Percentiles rank a stretch among this genome's conserved stretches.
Conservation (phyloP, 2,888 invertebrate species). For the Dicranocentrus wangi region DNA sequence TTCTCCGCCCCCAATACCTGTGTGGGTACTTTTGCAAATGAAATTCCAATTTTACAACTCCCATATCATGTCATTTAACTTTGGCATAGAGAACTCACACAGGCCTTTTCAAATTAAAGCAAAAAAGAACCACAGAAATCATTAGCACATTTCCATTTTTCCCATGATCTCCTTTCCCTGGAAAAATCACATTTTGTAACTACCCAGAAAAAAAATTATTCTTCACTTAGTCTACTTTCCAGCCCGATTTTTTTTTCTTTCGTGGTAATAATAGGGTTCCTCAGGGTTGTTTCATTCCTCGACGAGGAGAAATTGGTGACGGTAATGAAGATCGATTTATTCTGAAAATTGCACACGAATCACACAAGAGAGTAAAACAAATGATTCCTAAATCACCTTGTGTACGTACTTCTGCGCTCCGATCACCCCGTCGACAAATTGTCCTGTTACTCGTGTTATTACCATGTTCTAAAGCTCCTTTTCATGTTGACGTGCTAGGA, state of each 20-base stretch:
- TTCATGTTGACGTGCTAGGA: background rate
- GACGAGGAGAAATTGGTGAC: slow-evolving; percentile 24
- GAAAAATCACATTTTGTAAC: slow-evolving; percentile 17
- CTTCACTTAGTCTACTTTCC: slow-evolving; percentile 29
- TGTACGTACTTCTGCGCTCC: too few species aligned
- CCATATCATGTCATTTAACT: slow-evolving; percentile 2
- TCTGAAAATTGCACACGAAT: slow-evolving; percentile 38
- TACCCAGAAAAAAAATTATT: slow-evolving; percentile 45
- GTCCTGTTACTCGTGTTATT: background rate
- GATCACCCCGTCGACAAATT: slow-evolving; percentile 4
- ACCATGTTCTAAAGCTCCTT: too few species aligned
- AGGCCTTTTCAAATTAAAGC: background rate
- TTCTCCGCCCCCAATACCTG: slow-evolving; percentile 41
- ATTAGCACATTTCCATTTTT: slow-evolving; percentile 6
- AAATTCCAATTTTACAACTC: slow-evolving; percentile 41
- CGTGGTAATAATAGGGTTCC: slow-evolving; percentile 26
- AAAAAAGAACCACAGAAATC: slow-evolving; percentile 4
- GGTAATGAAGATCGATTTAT: slow-evolving; percentile 58
- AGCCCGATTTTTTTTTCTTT: slow-evolving; percentile 10
- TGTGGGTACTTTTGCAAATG: slow-evolving; percentile 34
- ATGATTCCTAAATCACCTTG: slow-evolving; percentile 36
- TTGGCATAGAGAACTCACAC: background rate
- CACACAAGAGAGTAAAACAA: slow-evolving; percentile 25
- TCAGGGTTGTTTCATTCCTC: background rate
- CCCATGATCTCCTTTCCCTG: background rate